Evolutionary conservation across 2,888 invertebrate species (phyloP), one percentile per base, ranked within the genome.

Genomic region (Aspidiotus destructor): DNA sequence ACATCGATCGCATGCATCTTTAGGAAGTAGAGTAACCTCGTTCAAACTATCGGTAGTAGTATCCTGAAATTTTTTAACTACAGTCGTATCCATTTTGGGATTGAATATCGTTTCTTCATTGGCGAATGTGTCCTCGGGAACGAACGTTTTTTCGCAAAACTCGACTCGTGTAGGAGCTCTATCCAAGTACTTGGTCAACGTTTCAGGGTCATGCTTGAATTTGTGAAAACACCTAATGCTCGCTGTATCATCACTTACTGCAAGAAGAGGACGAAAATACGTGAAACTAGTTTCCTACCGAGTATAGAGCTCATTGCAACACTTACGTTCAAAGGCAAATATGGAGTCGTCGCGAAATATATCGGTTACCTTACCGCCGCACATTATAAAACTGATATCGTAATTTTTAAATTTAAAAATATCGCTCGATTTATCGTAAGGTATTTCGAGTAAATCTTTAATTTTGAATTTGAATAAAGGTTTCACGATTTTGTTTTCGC

Each of bases 381-480:
- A 67, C 58, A 58, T 58, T 40, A 67, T 44, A 8, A 67, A 60
- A 44, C 60, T 67, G 5, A 67, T 17, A 28, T 48, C 15, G 3
- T 60, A 17, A 15, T 52, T 48, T 48, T 52, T 60, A 11, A 67
- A 67, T 28, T 11, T 67, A 11, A 67, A 67, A 15, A 15, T n/a
- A 15, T 42, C 28, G 16, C 16, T 44, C 7, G 58, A 8, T 40
- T 58, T 40, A 16, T 60, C 48, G 48, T 48, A 48, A n/a, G 57
- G 58, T 9, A 67, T 58, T 7, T 8, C 10, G 3, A 58, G 52
- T 60, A 67, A 40, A 13, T 58, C 67, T 15, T 42, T 16, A n/a
- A 67, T 67, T 48, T 60, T 67, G 16, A 67, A n/a, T 41, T 67
- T 67, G 44, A 48, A 67, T 17, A 67, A 42, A 8, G 65, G 57